phyloP scores from a whole-genome alignment of 2,797 vertebrate species.

The Chromobotia macracanthus region DNA sequence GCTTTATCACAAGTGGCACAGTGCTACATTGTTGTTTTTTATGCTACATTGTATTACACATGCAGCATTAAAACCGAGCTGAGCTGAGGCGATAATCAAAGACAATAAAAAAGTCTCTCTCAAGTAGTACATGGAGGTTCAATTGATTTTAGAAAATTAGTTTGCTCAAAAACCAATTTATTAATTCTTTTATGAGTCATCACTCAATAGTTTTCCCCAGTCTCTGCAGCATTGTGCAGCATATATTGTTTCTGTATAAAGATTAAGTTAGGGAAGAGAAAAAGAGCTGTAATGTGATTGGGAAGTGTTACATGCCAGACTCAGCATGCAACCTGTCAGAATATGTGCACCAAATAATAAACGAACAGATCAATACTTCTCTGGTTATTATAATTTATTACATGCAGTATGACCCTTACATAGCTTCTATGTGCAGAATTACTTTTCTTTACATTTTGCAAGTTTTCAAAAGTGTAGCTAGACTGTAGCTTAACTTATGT shows the following conservation, averaged over 20 bases:
- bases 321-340: not conserved
- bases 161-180: slow-evolving; percentile 11
- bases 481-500: not conserved
- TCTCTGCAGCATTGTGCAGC: not conserved
- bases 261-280: not conserved
- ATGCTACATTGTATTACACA: not conserved
- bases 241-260: not conserved
- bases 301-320: not conserved
- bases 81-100: slow-evolving; percentile 24
- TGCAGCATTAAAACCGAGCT: not conserved
- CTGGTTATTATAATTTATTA: no score
- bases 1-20: slow-evolving; percentile 6
- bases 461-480: no score
- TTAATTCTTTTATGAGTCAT: not conserved
- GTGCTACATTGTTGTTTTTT: not conserved
- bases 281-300: not conserved
- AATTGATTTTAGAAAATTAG: slow-evolving; percentile 17
- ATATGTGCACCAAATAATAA: no score
- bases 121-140: not conserved
- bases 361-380: no score
- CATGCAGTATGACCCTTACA: not conserved
- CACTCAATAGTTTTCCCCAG: not conserved
- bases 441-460: no score
- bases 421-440: no score
- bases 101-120: not conserved